Evolutionary conservation across 2,113 vertebrate genomes (phyloP), one percentile per base, ranked within the genome.

Genomic region (Ophiodon elongatus): DNA sequence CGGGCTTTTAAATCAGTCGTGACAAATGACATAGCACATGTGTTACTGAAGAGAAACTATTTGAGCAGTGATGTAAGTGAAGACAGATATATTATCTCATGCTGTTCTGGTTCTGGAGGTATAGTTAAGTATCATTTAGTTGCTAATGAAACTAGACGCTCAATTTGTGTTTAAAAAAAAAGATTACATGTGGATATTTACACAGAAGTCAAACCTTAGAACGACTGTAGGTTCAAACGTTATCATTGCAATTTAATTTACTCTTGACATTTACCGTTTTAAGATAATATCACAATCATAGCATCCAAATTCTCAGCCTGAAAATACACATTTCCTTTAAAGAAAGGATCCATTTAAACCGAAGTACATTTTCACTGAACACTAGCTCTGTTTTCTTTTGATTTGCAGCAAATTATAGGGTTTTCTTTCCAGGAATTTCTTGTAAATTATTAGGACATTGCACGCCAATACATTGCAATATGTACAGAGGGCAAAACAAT

Each of bases 21-120:
- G 47, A 57, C 29, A 56, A 39, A 73, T 23, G 43, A 65, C 57
- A 62, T 23, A 11, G 47, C 19, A 60, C 37, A 45, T 67, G 56
- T 31, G 11, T 29, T 72, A 56, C 66, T 67, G 63, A 73, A 35
- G 4, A 35, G 64, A 59, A 85, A 80, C 14, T 39, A 45, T 77
- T 71, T 35, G 9, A 67, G 45, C 43, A 10, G 8, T 9, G 25
- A 11, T 35, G 19, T 17, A 35, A 31, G 13, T 39, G 31, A 72
- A 14, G n/a, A 4, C n/a, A 31, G 47, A 66, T 5, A 5, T 31
- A n/a, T 41, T 54, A 41, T n/a, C 21, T 71, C 54, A 54, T n/a
- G 47, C 60, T 27, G 35, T 8, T 31, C 29, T 4, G 19, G 8
- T n/a, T n/a, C 56, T 31, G 56, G 52, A 59, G 52, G 50, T 25